Conservation (phyloP, 2,113 vertebrate species). For the Condylura cristata region DNA sequence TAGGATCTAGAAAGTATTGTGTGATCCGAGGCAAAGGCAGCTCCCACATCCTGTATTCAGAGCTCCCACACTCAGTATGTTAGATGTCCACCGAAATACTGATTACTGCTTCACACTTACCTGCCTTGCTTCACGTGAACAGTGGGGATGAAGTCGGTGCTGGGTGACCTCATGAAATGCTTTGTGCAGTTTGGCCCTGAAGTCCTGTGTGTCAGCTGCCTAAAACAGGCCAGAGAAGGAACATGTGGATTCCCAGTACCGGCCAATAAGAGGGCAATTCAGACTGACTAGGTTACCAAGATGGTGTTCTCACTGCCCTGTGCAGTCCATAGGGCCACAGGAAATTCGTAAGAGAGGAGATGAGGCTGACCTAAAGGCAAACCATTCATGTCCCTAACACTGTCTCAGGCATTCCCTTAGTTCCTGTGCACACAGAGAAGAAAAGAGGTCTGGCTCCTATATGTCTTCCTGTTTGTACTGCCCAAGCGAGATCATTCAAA, state of each 20-base stretch:
- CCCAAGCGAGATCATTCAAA: constrained; percentile 14
- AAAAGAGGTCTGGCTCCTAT: background rate
- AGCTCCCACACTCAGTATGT: background rate
- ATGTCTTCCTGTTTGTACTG: constrained; percentile 12
- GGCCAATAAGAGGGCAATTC: background rate
- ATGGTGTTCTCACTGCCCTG: too few relatives aligned
- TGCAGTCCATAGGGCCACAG: background rate
- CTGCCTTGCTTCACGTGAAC: constrained; percentile 51
- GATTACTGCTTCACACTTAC: constrained; percentile 54
- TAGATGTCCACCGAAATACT: background rate
- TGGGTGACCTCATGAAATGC: constrained; percentile 60
- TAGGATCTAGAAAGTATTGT: background rate
- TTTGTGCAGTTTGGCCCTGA: constrained; percentile 62
- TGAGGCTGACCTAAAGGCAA: background rate
- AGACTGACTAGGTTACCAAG: too few relatives aligned
- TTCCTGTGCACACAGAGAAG: background rate
- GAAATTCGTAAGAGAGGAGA: background rate
- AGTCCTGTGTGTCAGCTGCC: constrained; percentile 75
- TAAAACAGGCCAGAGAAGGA: constrained; percentile 47
- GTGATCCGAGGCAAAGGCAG: background rate
- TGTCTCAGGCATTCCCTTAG: background rate
- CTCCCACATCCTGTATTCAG: background rate
- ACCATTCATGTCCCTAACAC: background rate
- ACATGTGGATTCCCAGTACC: background rate
- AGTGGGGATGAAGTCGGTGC: constrained; percentile 41